Evolutionary conservation across 2,797 vertebrate genomes (phyloP).

Genomic region (Neosalanx taihuensis): DNA sequence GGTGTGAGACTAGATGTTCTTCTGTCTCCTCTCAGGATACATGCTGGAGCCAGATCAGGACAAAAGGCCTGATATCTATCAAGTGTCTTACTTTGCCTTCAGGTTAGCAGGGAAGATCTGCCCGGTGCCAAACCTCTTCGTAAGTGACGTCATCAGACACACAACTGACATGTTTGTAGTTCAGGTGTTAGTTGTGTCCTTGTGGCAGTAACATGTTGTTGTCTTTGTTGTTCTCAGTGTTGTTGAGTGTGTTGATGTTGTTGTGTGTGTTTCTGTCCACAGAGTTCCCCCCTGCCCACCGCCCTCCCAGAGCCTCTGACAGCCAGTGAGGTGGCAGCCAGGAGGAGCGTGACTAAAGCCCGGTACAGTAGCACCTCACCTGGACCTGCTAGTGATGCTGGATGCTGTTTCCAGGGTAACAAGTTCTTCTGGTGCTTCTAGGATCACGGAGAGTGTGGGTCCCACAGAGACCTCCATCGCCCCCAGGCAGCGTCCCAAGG

Average conservation of each 20-base stretch:
- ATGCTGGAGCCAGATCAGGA: conserved; percentile 98
- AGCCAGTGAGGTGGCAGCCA: conserved; percentile 93
- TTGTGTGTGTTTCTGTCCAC: conserved; percentile 11
- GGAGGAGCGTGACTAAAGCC: conserved; percentile 95
- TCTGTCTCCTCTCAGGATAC: conserved; percentile 75
- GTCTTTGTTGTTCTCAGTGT: too few relatives aligned
- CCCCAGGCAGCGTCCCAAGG: conserved; percentile 95
- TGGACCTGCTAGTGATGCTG: too few relatives aligned
- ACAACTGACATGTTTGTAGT: not conserved
- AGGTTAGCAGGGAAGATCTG: conserved; percentile 91
- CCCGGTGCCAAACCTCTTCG: conserved; percentile 91
- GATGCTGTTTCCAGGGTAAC: too few relatives aligned
- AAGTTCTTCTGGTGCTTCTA: conserved; percentile 51
- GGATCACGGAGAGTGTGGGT: conserved; percentile 91
- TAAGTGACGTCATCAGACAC: conserved; percentile 68
- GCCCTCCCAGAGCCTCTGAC: conserved; percentile 92
- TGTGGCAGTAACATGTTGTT: not conserved
- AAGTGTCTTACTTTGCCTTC: conserved; percentile 95
- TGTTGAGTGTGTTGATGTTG: too few relatives aligned
- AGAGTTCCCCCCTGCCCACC: conserved; percentile 89
- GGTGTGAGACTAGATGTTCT: not conserved
- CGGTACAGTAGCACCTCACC: conserved; percentile 71
- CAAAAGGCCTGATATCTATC: conserved; percentile 94
- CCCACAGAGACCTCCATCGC: conserved; percentile 99
- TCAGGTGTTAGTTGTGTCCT: not conserved